Evolutionary conservation across 2,888 invertebrate species (phyloP), one percentile per base, ranked within the genome.

Genomic region (Entomobrya proxima): DNA sequence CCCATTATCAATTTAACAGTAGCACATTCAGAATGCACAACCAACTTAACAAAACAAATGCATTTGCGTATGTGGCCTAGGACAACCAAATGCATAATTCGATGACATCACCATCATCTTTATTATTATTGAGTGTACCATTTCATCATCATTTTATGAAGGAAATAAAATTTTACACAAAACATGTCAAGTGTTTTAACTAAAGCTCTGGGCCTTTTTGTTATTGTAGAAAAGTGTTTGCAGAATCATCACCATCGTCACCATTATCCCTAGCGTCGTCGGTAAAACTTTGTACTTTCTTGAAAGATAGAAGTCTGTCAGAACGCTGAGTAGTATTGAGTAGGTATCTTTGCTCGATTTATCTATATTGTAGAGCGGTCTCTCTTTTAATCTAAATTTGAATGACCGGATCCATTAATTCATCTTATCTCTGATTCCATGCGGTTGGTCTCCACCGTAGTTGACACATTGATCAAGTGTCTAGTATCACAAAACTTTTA

Each of bases 371-470:
- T 30, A 58, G 55, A 64, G 85, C 85, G 85, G 85, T 58, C 52
- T 80, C 69, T 74, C 79, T 80, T 85, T 85, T 75, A 85, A 85
- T 85, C 85, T 85, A 85, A 85, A 85, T 85, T 85, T 85, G 85
- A 85, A 80, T 80, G 85, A 85, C 85, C 85, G 85, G 85, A 85
- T 85, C 85, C 85, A 85, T 85, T 85, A 85, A 79, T 85, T 85
- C 85, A 85, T 85, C 85, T 85, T 85, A 85, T 85, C 85, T 85
- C 85, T 80, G 85, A 85, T 85, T 85, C 85, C 79, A 85, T 85
- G 85, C 79, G 85, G 85, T 85, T 85, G 85, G 85, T 85, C 85
- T 78, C 74, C 58, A 52, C 67, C 30, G n/a, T n/a, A n/a, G 85
- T 85, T 85, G 85, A 85, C 85, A 85, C 85, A 85, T 85, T 85